Evolutionary conservation across 2,113 vertebrate species (phyloP).

Genomic region (Cynoglossus semilaevis): DNA sequence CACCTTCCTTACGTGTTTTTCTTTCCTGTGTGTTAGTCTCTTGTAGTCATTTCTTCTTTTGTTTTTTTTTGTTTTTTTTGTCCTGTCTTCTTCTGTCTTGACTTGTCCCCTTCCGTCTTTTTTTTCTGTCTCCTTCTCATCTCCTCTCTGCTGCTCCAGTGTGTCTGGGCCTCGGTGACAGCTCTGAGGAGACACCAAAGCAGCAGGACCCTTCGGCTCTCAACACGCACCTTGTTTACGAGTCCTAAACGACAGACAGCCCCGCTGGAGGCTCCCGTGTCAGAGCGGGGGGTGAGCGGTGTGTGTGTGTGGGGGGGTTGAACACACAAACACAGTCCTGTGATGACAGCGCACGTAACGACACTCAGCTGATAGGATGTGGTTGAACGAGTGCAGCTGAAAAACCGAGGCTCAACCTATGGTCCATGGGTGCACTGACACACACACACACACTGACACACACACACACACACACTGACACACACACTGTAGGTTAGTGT

Average conservation of each 20-base stretch:
- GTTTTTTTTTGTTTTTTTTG: not conserved
- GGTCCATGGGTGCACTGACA: slow-evolving; percentile 12
- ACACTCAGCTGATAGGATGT: slow-evolving; percentile 27
- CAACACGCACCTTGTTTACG: slow-evolving; percentile 50
- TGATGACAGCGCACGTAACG: slow-evolving; percentile 28
- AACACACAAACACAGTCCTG: slow-evolving; percentile 10
- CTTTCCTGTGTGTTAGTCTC: not conserved
- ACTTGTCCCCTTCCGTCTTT: slow-evolving; percentile 21
- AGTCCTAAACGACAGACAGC: slow-evolving; percentile 49
- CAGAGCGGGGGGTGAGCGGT: slow-evolving; percentile 34
- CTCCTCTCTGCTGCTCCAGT: slow-evolving; percentile 6
- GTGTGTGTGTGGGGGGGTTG: slow-evolving; percentile 23
- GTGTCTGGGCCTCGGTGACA: slow-evolving; percentile 35
- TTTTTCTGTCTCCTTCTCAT: slow-evolving; percentile 14
- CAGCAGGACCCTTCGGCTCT: slow-evolving; percentile 52
- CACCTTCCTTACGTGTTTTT: not conserved
- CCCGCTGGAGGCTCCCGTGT: slow-evolving; percentile 34
- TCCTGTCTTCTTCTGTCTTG: slow-evolving; percentile 14
- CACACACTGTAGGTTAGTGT: no score
- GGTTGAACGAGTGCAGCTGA: slow-evolving; percentile 28
- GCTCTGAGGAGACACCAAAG: slow-evolving; percentile 57
- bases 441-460: not conserved
- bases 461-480: no score
- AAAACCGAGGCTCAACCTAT: slow-evolving; percentile 14
- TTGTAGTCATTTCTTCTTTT: slow-evolving; percentile 8